Conservation (phyloP, 2,797 vertebrate species). For the Clamator glandarius region DNA sequence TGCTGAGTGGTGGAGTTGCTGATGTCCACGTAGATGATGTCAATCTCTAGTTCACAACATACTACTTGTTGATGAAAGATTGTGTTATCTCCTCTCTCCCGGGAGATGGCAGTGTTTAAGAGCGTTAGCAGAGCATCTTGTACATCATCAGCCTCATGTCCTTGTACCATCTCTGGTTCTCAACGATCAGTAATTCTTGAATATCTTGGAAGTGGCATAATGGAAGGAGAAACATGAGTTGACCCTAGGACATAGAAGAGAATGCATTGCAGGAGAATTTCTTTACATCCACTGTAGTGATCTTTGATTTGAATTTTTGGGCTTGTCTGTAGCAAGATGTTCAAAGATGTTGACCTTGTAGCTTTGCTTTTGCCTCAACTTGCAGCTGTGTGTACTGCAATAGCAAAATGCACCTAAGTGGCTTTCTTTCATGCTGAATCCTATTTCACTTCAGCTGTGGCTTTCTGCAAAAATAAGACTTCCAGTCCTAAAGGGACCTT, state of each 20-base stretch:
- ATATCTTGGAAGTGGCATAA: not conserved
- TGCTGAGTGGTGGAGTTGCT: not conserved
- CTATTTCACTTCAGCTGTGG: not conserved
- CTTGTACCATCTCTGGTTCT: not conserved
- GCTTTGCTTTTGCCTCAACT: not conserved
- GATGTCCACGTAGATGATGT: not conserved
- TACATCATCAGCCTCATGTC: not conserved
- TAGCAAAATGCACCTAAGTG: not conserved
- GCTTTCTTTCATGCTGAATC: not conserved
- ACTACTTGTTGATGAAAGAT: not conserved
- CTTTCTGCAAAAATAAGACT: not conserved
- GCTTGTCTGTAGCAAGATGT: not conserved
- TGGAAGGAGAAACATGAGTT: not conserved
- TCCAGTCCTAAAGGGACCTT: not conserved
- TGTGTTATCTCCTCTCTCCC: slow-evolving; percentile 38
- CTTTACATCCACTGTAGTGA: not conserved
- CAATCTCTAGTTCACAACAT: not conserved
- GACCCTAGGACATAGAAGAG: not conserved
- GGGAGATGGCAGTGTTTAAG: slow-evolving; percentile 71
- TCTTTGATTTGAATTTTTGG: not conserved
- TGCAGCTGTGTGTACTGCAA: not conserved
- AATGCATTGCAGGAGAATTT: not conserved
- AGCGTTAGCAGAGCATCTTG: slow-evolving; percentile 24
- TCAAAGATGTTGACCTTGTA: not conserved
- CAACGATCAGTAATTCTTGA: not conserved